Evolutionary conservation across 2,888 invertebrate genomes (phyloP).

Genomic region (Polia nebulosa): DNA sequence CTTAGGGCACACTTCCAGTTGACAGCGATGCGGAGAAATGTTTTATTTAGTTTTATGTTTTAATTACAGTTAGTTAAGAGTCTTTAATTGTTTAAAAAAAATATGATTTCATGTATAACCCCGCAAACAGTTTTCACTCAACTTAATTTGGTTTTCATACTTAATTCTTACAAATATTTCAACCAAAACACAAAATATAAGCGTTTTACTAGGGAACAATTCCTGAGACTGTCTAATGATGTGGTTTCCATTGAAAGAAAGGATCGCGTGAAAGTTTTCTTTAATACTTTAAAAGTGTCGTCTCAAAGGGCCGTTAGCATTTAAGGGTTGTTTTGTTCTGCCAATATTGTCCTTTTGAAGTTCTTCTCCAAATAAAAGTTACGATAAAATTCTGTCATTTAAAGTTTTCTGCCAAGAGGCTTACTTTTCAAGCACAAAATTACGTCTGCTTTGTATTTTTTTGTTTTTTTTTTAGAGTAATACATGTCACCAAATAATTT

Average conservation of each 20-base stretch:
- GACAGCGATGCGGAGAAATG: no score
- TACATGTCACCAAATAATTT: no score
- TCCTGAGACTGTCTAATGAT: constrained; percentile 75
- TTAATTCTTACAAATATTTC: constrained; percentile 12
- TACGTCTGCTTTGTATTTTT: neutral
- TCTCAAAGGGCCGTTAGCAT: constrained; percentile 65
- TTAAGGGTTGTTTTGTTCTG: constrained; percentile 56
- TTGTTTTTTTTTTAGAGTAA: neutral
- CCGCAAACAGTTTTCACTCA: neutral
- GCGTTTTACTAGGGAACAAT: constrained; percentile 46
- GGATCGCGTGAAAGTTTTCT: constrained; percentile 69
- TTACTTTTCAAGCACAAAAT: neutral
- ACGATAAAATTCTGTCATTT: constrained; percentile 27
- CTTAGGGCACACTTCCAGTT: neutral
- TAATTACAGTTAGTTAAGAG: no score
- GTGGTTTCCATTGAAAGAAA: constrained; percentile 73
- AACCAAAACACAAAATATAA: constrained; percentile 35
- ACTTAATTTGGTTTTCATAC: neutral
- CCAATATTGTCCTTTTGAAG: constrained; percentile 59
- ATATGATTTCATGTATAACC: no score
- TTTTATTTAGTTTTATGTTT: no score
- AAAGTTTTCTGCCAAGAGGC: neutral
- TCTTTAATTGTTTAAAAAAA: no score
- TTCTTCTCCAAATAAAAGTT: constrained; percentile 58
- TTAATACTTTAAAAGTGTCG: constrained; percentile 73